A percentile compares a stretch with the other conserved stretches of the same genome.
phyloP scores from a whole-genome alignment of 2,888 invertebrate genomes.

The Chydorus sphaericus region DNA sequence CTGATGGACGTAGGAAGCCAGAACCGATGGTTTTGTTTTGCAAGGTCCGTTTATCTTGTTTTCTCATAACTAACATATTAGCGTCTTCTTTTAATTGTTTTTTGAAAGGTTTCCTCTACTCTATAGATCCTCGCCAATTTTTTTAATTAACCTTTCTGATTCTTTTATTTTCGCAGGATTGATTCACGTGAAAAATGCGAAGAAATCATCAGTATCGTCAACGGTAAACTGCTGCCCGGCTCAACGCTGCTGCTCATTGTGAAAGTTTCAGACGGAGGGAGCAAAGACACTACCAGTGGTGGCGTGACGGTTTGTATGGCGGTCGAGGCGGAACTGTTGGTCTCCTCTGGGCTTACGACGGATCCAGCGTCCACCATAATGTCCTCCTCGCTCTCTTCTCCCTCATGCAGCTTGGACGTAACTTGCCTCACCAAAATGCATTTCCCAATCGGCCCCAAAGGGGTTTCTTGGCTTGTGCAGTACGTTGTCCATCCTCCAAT shows the following conservation, averaged over 20 bases:
- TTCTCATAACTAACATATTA: too few species aligned
- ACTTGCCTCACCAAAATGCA: conserved; percentile 16
- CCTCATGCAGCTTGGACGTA: conserved; percentile 15
- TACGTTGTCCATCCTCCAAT: conserved; percentile 22
- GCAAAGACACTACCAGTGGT: conserved; percentile 38
- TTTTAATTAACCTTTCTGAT: neutral
- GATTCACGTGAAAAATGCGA: conserved; percentile 95
- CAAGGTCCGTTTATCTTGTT: conserved; percentile 30
- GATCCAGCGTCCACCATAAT: neutral
- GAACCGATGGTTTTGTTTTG: conserved; percentile 71
- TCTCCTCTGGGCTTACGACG: neutral
- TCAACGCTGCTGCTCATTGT: conserved; percentile 87
- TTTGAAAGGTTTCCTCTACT: conserved; percentile 12
- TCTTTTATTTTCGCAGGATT: conserved; percentile 48
- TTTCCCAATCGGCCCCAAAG: conserved; percentile 18
- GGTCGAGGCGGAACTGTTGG: too few species aligned
- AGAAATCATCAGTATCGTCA: conserved; percentile 83
- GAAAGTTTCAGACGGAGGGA: conserved; percentile 94
- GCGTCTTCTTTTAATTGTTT: too few species aligned
- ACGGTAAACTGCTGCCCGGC: conserved; percentile 73
- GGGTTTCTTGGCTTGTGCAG: conserved; percentile 16
- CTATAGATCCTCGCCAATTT: conserved; percentile 9
- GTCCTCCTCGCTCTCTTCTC: neutral
- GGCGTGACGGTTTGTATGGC: conserved; percentile 1
- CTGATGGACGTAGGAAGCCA: conserved; percentile 73